Evolutionary conservation across 2,113 vertebrate species (phyloP), one percentile per base, ranked within the genome.

Genomic region (Rhineura floridana): DNA sequence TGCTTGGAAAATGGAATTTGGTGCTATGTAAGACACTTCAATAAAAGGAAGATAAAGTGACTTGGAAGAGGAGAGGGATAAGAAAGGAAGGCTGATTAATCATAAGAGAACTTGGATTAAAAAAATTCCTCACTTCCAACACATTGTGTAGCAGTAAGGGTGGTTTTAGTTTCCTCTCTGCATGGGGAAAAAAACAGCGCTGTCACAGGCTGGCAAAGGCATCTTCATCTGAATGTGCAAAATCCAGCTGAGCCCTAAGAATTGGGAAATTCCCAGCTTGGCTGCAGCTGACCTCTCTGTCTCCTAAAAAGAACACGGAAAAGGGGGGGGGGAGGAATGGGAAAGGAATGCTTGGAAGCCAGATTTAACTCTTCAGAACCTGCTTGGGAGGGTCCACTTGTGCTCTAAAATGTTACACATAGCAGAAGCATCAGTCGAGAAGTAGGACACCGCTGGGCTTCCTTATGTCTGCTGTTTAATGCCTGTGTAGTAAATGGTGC

Each of bases 211-310:
- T 76, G 28, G 42, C 67, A 19, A 75, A 82, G 0, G 55, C 13
- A 4, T 36, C 11, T 0, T 3, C 63, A 86, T 72, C 52, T 0
- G 0, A 65, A 65, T 63, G 25, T 36, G 39, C 65, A 79, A 19
- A 59, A 19, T 44, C 0, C 2, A n/a, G 17, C 77, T 1, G 12
- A 87, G 48, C 6, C 19, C 65, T 83, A 44, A 77, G 52, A 67
- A 3, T 80, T 67, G 88, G 91, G 86, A 88, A 93, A 91, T 94
- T 93, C 92, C 95, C 91, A 78, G 80, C 84, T 55, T 69, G 46
- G 79, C 62, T 77, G 36, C 30, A 1, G 25, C 70, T 94, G 95
- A 84, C 65, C 90, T 12, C 88, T 46, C 0, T 10, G 55, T 91
- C 65, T 90, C 89, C 86, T 91, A 93, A 92, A 90, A 81, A 76